phyloP scores from a whole-genome alignment of 2,888 invertebrate genomes.

The Mechanitis mazaeus region DNA sequence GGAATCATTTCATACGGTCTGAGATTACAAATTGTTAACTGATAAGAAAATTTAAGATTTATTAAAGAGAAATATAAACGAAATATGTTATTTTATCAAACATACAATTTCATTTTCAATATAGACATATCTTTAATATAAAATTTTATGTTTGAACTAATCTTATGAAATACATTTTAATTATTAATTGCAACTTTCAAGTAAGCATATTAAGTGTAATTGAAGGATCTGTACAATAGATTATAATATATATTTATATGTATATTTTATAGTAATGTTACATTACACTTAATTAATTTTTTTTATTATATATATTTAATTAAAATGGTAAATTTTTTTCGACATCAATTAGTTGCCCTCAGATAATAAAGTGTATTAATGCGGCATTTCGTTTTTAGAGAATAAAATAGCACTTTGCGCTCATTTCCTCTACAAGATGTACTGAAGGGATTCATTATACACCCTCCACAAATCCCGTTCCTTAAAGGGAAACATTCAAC shows the following conservation, averaged over 20 bases:
- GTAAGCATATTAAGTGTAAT: too few species aligned
- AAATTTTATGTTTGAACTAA: too few species aligned
- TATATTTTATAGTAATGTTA: too few species aligned
- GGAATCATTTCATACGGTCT: slow-evolving; percentile 29
- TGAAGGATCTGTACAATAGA: too few species aligned
- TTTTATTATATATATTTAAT: too few species aligned
- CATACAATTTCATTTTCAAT: too few species aligned
- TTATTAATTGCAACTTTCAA: too few species aligned
- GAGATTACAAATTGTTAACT: slow-evolving; percentile 13
- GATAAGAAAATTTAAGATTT: background rate
- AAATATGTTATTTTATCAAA: background rate
- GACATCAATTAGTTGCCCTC: slow-evolving; percentile 13
- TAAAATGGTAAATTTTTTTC: too few species aligned
- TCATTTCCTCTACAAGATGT: slow-evolving; percentile 71
- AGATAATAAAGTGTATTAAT: slow-evolving; percentile 33
- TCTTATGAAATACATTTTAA: too few species aligned
- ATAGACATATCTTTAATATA: too few species aligned
- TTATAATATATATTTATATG: too few species aligned
- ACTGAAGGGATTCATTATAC: slow-evolving; percentile 70
- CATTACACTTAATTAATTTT: too few species aligned
- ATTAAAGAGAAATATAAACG: background rate
- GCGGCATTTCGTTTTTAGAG: slow-evolving; percentile 41
- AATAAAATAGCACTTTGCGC: slow-evolving; percentile 73
- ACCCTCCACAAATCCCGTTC: slow-evolving; percentile 67
- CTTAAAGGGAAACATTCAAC: slow-evolving; percentile 36